These are phyloP conservation scores for Helicoverpa assulta DNA, from an alignment of 2,888 invertebrate genomes.

Conservation along the genomic window DNA sequence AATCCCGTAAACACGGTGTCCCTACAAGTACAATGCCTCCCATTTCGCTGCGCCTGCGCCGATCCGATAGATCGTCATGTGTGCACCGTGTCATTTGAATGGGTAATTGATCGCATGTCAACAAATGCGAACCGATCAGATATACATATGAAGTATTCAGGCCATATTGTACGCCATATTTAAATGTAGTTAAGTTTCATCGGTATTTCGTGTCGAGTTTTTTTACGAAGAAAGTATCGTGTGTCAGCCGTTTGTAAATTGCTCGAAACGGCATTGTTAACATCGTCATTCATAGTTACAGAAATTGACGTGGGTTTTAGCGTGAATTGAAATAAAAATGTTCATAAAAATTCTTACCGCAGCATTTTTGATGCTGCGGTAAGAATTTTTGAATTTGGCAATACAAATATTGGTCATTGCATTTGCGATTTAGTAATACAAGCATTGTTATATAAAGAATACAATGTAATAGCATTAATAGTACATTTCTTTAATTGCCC, in stretches of 20 bases:
- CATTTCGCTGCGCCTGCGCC: constrained; percentile 65
- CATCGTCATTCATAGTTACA: not conserved
- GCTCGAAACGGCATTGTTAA: constrained; percentile 23
- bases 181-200: constrained; percentile 59
- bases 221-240: constrained; percentile 40
- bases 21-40: constrained; percentile 61
- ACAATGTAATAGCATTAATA: constrained; percentile 19
- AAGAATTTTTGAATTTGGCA: constrained; percentile 19
- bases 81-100: constrained; percentile 68
- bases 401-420: constrained; percentile 53
- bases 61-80: constrained; percentile 62
- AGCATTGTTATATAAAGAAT: constrained; percentile 48
- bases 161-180: constrained; percentile 61
- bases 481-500: constrained; percentile 33
- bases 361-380: no score
- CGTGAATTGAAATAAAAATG: not conserved
- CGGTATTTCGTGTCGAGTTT: constrained; percentile 39
- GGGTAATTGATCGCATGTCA: constrained; percentile 73
- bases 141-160: constrained; percentile 63
- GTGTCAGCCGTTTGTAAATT: constrained; percentile 3
- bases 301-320: not conserved
- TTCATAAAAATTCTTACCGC: not conserved
- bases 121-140: constrained; percentile 63
- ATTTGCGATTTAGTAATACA: constrained; percentile 44
- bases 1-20: constrained; percentile 41